These are phyloP conservation scores for Chaetorhynchus papuensis DNA, from an alignment of 2,113 vertebrate species.

Conservation along the genomic window DNA sequence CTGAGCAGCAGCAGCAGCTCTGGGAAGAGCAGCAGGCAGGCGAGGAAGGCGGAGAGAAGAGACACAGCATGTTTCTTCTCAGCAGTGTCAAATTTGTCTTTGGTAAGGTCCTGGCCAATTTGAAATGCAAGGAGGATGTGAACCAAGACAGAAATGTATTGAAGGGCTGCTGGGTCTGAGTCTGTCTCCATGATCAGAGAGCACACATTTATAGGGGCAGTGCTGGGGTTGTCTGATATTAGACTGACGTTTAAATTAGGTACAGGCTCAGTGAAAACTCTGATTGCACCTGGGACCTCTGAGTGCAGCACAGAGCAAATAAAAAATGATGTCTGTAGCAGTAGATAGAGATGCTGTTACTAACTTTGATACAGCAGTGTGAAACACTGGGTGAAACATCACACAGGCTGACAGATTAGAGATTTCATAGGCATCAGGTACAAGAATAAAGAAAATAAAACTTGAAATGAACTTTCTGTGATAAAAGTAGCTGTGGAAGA, in stretches of 20 bases:
- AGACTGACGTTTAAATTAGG: conserved; percentile 30
- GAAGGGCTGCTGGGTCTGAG: background rate
- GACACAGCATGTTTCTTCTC: background rate
- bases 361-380: background rate
- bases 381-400: conserved; percentile 13
- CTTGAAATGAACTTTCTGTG: conserved; percentile 3
- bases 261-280: background rate
- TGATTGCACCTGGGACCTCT: conserved; percentile 28
- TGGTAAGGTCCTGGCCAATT: background rate
- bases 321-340: conserved; percentile 28
- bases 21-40: background rate
- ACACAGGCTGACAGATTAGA: conserved; percentile 4
- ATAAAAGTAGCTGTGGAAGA: background rate
- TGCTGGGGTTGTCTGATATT: background rate
- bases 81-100: background rate
- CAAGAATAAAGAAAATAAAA: conserved; percentile 27
- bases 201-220: background rate
- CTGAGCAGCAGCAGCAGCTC: background rate
- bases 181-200: background rate
- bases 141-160: background rate
- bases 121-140: background rate
- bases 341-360: conserved; percentile 10
- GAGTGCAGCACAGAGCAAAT: conserved; percentile 18
- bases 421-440: background rate
- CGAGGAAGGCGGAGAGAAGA: background rate